Evolutionary conservation across 2,888 invertebrate genomes (phyloP).

Genomic region (Drosophila neutralis): DNA sequence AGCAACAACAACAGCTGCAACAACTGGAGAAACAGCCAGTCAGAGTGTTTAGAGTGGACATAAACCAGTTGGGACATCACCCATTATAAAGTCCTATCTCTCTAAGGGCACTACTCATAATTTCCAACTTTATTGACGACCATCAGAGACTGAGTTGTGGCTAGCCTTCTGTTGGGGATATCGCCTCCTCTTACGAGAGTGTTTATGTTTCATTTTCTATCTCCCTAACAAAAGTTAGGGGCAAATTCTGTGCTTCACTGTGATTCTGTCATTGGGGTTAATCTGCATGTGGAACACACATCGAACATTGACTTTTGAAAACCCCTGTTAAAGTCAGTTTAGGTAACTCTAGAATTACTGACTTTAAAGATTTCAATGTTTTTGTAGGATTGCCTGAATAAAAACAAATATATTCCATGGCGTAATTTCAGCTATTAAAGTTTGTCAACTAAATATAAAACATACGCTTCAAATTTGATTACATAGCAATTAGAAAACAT

Average conservation of each 20-base stretch:
- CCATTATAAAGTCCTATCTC: conserved; percentile 60
- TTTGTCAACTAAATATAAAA: not conserved
- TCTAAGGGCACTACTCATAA: conserved; percentile 46
- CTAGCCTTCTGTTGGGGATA: conserved; percentile 26
- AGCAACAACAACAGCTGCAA: conserved; percentile 11
- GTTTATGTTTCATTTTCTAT: conserved; percentile 30
- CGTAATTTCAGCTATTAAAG: not conserved
- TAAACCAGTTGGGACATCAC: conserved; percentile 48
- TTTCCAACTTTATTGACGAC: conserved; percentile 63
- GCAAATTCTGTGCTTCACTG: not conserved
- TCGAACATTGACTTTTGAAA: not conserved
- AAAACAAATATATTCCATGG: not conserved
- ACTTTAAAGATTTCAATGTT: not conserved
- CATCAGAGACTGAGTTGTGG: conserved; percentile 54
- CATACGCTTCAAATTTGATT: not conserved
- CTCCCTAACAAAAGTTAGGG: not conserved
- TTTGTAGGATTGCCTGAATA: not conserved
- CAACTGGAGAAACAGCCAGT: conserved; percentile 21
- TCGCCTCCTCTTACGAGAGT: conserved; percentile 27
- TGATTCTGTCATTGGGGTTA: conserved; percentile 6
- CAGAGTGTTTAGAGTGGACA: conserved; percentile 52
- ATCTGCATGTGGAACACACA: not conserved
- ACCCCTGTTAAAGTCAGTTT: not conserved
- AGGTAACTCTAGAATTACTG: not conserved
- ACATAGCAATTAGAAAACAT: not conserved